Base-by-base conservation (phyloP, 2,797 vertebrate species). In the Natrix natrix region DNA sequence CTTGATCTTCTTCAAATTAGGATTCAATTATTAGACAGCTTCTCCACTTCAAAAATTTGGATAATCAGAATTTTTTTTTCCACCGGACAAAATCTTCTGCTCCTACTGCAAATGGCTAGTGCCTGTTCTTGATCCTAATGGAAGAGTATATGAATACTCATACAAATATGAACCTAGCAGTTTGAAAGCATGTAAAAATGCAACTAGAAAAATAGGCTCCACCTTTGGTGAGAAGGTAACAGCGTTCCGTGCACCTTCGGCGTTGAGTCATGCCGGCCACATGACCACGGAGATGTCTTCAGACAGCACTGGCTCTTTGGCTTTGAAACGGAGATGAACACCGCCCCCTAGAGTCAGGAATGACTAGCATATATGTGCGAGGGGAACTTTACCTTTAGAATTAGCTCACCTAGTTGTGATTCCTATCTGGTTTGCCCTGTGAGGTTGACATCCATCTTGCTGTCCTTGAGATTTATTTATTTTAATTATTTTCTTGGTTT, bases 11-110 rank as follows among this genome's bases (percentile, higher is more conserved):
- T n/a, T n/a, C n/a, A n/a, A 17, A 90, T 56, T 0, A 91, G 24
- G 94, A 93, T 90, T 57, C 87, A 0, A 55, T 92, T 95, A 88
- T 86, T 32, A 86, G 92, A 90, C 32, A 90, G 59, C 83, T 2
- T 69, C 91, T 89, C 60, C n/a, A 13, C 20, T 28, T 86, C 59
- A 63, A 54, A 90, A 52, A 8, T 60, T 57, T 55, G 87, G 17
- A 69, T 60, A 54, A 16, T 55, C 91, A 1, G 4, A 43, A 26
- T 0, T 91, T 94, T 92, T 69, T 92, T 13, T 61, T 95, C n/a
- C 11, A 12, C 24, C 12, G 74, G 63, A 88, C 88, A 89, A 55
- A 57, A 86, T 88, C 66, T 74, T 60, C 86, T 93, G 90, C 12
- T 0, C 87, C 37, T 91, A 83, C 54, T 87, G 89, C 32, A 89